Percentiles rank a stretch among this genome's conserved stretches.
Evolutionary conservation across 2,888 invertebrate genomes (phyloP).

Genomic region (Scaptomyza caliginosa): DNA sequence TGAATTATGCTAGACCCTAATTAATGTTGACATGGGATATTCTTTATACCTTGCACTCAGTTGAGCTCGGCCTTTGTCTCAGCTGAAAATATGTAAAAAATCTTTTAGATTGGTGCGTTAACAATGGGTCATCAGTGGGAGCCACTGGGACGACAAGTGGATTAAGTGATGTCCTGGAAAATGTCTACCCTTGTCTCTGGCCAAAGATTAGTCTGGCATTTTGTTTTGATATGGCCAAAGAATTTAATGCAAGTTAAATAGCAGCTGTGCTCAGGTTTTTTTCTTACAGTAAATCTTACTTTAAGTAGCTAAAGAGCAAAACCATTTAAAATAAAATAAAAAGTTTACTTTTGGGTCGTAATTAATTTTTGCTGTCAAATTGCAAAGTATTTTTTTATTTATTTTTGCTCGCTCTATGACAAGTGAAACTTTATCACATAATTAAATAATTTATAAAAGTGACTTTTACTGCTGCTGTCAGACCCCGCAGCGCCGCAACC

Average conservation of each 20-base stretch:
- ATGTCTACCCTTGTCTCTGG: constrained; percentile 66
- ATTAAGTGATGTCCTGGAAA: constrained; percentile 33
- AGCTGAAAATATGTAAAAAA: constrained; percentile 59
- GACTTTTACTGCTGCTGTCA: constrained; percentile 39
- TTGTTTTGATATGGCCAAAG: constrained; percentile 24
- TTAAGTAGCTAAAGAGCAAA: neutral
- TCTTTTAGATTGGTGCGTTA: constrained; percentile 68
- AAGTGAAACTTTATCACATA: constrained; percentile 70
- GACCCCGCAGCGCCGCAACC: no score
- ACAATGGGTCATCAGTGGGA: constrained; percentile 63
- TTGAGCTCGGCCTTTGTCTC: constrained; percentile 19
- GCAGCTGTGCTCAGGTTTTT: neutral
- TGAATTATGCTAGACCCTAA: constrained; percentile 71
- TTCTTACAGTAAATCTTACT: neutral
- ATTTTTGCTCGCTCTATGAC: constrained; percentile 30
- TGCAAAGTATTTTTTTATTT: constrained; percentile 27
- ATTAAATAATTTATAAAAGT: constrained; percentile 66
- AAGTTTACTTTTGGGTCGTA: constrained; percentile 33
- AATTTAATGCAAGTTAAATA: constrained; percentile 7
- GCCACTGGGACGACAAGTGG: constrained; percentile 47
- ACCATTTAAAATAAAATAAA: neutral
- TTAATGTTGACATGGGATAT: constrained; percentile 76
- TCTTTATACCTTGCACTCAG: constrained; percentile 25
- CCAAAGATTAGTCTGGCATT: constrained; percentile 31
- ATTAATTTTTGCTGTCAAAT: constrained; percentile 66